Percentiles rank a stretch among this genome's conserved stretches.
Evolutionary conservation across 2,888 invertebrate species (phyloP).

Genomic region (Caenorhabditis becei): DNA sequence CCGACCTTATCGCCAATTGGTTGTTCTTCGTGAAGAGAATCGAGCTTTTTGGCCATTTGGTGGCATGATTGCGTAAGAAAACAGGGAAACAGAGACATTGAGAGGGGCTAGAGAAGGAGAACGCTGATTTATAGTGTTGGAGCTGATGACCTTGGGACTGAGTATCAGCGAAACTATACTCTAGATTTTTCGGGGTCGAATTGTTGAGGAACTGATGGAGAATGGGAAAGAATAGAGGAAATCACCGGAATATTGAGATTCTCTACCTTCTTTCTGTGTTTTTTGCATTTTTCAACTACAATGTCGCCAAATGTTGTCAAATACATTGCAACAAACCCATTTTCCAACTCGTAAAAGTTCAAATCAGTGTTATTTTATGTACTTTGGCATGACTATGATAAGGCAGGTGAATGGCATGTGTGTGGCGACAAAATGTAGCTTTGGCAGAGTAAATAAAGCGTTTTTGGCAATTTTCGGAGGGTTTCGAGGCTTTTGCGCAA

Average conservation of each 20-base stretch:
- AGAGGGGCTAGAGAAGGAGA: too few relatives aligned
- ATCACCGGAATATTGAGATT: not conserved
- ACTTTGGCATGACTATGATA: not conserved
- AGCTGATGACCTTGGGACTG: too few relatives aligned
- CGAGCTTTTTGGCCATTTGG: conserved; percentile 18
- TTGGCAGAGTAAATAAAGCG: too few relatives aligned
- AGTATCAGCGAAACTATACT: too few relatives aligned
- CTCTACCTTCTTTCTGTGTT: too few relatives aligned
- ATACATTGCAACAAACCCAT: not conserved
- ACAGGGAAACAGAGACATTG: not conserved
- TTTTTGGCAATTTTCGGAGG: too few relatives aligned
- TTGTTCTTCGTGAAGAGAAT: not conserved
- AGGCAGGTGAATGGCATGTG: not conserved
- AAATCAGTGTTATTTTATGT: not conserved
- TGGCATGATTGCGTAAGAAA: conserved; percentile 12
- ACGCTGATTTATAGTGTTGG: too few relatives aligned
- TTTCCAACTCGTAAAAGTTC: not conserved
- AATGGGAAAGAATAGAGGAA: not conserved
- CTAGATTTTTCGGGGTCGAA: too few relatives aligned
- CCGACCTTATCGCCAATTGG: conserved; percentile 22
- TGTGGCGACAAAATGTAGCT: too few relatives aligned
- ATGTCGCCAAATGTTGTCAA: not conserved
- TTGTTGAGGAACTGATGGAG: not conserved
- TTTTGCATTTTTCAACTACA: not conserved
- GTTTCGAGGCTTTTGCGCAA: too few relatives aligned